These are phyloP conservation scores for Endomychus coccineus DNA, from an alignment of 2,888 invertebrate species.

Conservation along the genomic window DNA sequence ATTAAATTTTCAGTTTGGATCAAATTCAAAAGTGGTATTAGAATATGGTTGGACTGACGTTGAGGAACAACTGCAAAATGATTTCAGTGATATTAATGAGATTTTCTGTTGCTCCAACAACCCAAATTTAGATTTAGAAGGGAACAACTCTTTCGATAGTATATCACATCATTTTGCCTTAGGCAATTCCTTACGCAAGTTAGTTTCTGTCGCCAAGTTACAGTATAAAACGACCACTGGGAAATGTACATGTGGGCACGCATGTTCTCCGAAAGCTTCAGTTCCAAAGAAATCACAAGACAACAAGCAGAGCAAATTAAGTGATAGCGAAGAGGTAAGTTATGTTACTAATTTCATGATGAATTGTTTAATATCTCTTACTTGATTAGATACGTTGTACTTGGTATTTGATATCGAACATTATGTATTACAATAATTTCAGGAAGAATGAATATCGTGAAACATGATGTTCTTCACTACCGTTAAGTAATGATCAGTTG, in stretches of 20 bases:
- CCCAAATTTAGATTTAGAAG: slow-evolving; percentile 2
- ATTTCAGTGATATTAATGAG: no score
- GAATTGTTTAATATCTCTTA: no score
- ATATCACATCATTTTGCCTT: slow-evolving; percentile 18
- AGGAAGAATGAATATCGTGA: no score
- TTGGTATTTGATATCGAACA: no score
- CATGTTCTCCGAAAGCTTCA: slow-evolving; percentile 36
- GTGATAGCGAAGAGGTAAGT: no score
- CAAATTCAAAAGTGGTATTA: slow-evolving; percentile 64
- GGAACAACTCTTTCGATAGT: slow-evolving; percentile 21
- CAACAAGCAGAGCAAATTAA: background rate
- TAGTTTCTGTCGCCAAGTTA: slow-evolving; percentile 50
- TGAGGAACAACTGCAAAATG: slow-evolving; percentile 28
- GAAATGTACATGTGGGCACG: slow-evolving; percentile 52
- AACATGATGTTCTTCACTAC: no score
- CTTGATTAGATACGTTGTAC: no score
- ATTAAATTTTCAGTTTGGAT: slow-evolving; percentile 53
- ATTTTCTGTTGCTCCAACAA: background rate
- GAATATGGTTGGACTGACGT: slow-evolving; percentile 67
- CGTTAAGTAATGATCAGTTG: no score
- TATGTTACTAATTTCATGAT: no score
- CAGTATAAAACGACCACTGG: slow-evolving; percentile 40
- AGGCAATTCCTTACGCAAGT: slow-evolving; percentile 45
- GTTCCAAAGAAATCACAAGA: slow-evolving; percentile 10
- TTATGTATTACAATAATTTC: no score